Conservation (phyloP, 1,140 invertebrate species). For the Sinella curviseta region DNA sequence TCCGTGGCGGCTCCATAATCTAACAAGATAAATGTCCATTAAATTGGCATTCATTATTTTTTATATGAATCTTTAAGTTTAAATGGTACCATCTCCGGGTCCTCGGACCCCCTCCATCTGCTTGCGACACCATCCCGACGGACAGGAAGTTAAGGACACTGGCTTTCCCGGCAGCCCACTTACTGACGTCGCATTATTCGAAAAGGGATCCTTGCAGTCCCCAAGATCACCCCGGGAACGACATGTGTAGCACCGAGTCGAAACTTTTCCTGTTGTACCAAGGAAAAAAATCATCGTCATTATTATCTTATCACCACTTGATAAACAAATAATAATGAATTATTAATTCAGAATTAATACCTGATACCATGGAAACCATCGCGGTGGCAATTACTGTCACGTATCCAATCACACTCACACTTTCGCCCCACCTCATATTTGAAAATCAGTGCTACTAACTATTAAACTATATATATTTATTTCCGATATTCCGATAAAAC, state of each 20-base stretch:
- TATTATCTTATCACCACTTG: too few species aligned
- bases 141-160: constrained; percentile 69
- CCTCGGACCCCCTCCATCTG: constrained; percentile 74
- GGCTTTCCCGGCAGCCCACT: constrained; percentile 9
- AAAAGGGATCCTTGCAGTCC: constrained; percentile 84
- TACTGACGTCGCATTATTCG: constrained; percentile 63
- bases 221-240: constrained; percentile 82
- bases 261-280: constrained; percentile 39
- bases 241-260: constrained; percentile 74
- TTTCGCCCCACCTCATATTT: too few species aligned
- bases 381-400: too few species aligned
- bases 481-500: too few species aligned
- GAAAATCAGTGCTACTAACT: too few species aligned
- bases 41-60: neutral
- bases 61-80: too few species aligned
- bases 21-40: constrained; percentile 55
- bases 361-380: too few species aligned
- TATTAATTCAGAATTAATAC: too few species aligned
- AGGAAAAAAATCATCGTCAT: too few species aligned
- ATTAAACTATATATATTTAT: too few species aligned
- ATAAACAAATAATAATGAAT: too few species aligned
- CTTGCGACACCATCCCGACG: constrained; percentile 91
- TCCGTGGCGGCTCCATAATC: constrained; percentile 85
- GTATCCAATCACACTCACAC: too few species aligned
- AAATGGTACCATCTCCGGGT: constrained; percentile 61